Base-by-base conservation (phyloP, 64 coral and sea anemone species). In the Exaiptasia diaphana region DNA sequence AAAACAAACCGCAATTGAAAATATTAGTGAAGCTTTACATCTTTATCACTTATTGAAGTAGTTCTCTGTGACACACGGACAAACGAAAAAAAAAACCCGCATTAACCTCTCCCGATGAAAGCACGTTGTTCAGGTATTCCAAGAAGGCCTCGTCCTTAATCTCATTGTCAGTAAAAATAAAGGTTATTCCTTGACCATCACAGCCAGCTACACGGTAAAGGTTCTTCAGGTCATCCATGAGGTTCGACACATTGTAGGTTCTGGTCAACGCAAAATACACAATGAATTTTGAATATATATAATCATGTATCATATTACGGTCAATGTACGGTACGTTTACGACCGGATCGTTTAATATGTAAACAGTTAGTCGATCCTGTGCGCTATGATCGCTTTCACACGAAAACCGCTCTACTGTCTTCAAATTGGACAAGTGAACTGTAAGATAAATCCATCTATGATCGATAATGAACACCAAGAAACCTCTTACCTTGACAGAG, bases 81-180 rank as follows among this genome's bases (percentile, higher is more conserved):
- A 3, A 11, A 10, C 36, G 14, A 14, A 64, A n/a, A n/a, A n/a
- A n/a, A n/a, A n/a, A n/a, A n/a, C 25, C 0, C 7, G 14, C 41
- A 31, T 58, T 50, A 50, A 99, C 95, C 95, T 99, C 95, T 67
- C 95, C 95, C 11, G 95, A 99, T 28, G 95, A 99, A 7, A 99
- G 68, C 7, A 99, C 90, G 32, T 99, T 99, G 31, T 99, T 99
- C 13, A 99, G 84, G 41, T 88, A 99, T 61, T 99, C 95, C 57
- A 99, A 56, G 46, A 99, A 99, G 23, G 79, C 80, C 41, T 99
- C 95, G 35, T 99, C 95, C 41, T 99, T 99, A 24, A 99, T 99
- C 58, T 99, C 95, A 61, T 99, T 92, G 61, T 99, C 95, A 7
- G 95, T 99, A 50, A 99, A 99, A 59, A 99, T 92, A 31, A 99